Evolutionary conservation across 2,113 vertebrate species (phyloP).

Genomic region (Chunga burmeisteri): DNA sequence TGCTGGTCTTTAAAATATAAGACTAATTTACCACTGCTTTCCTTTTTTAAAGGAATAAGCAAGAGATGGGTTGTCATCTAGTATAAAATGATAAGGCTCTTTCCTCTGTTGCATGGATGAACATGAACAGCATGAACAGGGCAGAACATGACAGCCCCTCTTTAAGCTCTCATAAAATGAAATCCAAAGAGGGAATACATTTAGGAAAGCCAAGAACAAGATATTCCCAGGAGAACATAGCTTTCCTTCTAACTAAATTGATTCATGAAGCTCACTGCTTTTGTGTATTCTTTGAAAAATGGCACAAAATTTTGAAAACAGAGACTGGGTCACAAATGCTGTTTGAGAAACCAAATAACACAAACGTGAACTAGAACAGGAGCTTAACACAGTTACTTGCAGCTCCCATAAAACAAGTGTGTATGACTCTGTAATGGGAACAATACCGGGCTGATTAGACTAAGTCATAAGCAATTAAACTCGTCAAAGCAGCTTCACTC

Average conservation of each 20-base stretch:
- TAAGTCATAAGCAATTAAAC: not conserved
- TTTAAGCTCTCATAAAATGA: not conserved
- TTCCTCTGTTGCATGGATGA: not conserved
- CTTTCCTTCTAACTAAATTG: not conserved
- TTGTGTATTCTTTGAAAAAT: not conserved
- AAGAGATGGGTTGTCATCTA: not conserved
- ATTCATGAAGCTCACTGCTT: not conserved
- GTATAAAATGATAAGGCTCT: not conserved
- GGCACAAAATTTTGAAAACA: not conserved
- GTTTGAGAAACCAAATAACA: not conserved
- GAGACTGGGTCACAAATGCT: not conserved
- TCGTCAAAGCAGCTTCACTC: not conserved
- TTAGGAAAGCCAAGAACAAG: not conserved
- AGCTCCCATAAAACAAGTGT: not conserved
- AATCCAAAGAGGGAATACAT: not conserved
- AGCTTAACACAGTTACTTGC: not conserved
- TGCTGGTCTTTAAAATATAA: not conserved
- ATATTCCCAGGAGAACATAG: not conserved
- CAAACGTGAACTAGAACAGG: accelerated
- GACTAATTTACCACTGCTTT: not conserved
- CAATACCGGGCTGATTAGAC: not conserved
- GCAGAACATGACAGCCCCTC: not conserved
- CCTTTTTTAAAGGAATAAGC: not conserved
- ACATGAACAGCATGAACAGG: too few relatives aligned
- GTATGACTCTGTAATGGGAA: not conserved